A percentile compares a stretch with the other conserved stretches of the same genome.
These are phyloP conservation scores for Stercorarius parasiticus DNA, from an alignment of 2,113 vertebrate genomes.

Conservation along the genomic window DNA sequence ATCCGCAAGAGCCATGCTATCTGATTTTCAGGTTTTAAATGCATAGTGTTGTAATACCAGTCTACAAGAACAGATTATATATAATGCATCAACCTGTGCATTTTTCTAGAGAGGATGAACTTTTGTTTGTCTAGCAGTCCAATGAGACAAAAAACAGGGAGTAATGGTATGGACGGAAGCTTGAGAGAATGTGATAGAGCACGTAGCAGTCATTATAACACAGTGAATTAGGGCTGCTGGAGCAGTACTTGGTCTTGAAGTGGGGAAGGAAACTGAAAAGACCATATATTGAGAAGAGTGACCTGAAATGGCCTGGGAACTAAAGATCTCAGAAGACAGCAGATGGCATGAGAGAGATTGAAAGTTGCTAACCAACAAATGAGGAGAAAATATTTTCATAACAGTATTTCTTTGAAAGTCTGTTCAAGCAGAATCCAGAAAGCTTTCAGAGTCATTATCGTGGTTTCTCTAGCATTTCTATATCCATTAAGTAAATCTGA, in stretches of 20 bases:
- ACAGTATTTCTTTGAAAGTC: neutral
- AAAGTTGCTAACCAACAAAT: neutral
- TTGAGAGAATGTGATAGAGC: neutral
- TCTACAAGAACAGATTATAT: neutral
- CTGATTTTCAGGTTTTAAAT: neutral
- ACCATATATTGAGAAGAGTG: neutral
- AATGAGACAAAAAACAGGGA: neutral
- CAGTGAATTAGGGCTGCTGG: neutral
- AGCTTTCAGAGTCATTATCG: neutral
- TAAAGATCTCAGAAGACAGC: neutral
- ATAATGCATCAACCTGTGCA: neutral
- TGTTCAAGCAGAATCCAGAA: neutral
- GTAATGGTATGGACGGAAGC: neutral
- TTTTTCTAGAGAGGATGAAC: neutral
- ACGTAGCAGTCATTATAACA: neutral
- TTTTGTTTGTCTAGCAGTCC: neutral
- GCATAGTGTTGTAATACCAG: neutral
- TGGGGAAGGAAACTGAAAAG: neutral
- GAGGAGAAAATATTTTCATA: neutral
- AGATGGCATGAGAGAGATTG: neutral
- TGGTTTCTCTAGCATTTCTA: neutral
- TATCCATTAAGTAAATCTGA: neutral
- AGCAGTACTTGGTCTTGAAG: neutral
- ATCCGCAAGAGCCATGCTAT: neutral
- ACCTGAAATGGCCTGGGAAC: neutral